Percentiles rank a stretch among this genome's conserved stretches.
Conservation (phyloP, 2,113 vertebrate genomes). For the Carassius carassius region DNA sequence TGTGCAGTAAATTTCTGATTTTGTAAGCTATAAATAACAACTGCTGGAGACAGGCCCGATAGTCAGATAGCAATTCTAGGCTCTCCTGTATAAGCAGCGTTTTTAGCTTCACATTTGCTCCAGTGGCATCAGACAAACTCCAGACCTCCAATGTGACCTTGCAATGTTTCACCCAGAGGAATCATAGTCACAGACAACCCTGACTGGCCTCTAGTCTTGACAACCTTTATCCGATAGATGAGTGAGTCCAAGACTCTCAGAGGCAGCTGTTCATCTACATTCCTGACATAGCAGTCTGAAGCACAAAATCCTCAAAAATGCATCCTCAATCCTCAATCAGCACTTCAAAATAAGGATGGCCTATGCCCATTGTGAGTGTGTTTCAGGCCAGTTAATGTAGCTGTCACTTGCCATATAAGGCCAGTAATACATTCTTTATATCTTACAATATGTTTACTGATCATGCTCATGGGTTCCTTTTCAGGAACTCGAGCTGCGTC, state of each 20-base stretch:
- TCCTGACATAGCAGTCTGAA: slow-evolving; percentile 61
- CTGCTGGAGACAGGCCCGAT: not conserved
- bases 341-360: not conserved
- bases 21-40: not conserved
- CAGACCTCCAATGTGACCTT: slow-evolving; percentile 27
- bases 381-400: not conserved
- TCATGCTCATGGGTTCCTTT: too few relatives aligned
- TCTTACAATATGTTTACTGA: not conserved
- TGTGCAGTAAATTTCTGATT: not conserved
- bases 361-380: too few relatives aligned
- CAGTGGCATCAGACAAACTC: slow-evolving; percentile 15
- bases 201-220: slow-evolving; percentile 56
- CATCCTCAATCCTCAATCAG: too few relatives aligned
- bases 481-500: too few relatives aligned
- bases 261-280: slow-evolving; percentile 70
- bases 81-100: slow-evolving; percentile 4
- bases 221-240: slow-evolving; percentile 59
- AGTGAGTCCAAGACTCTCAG: slow-evolving; percentile 57
- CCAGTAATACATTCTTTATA: not conserved
- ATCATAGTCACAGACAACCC: slow-evolving; percentile 13
- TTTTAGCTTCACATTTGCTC: not conserved
- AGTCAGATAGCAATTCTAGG: not conserved
- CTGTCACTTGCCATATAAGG: not conserved
- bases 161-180: slow-evolving; percentile 29
- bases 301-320: slow-evolving; percentile 37